These are phyloP conservation scores for Diabrotica balteata DNA, from an alignment of 2,888 invertebrate genomes.

Conservation along the genomic window DNA sequence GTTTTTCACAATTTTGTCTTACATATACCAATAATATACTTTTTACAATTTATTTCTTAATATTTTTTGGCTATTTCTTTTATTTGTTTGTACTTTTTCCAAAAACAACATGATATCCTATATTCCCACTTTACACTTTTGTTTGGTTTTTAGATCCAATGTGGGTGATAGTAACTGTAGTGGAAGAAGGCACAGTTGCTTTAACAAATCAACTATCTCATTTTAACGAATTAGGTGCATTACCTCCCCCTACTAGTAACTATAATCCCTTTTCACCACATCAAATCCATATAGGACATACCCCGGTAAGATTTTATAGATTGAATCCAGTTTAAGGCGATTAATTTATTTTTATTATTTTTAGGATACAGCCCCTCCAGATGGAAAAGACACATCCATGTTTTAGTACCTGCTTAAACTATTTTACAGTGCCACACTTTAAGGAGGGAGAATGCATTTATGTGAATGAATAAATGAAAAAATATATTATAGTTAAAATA, in stretches of 20 bases:
- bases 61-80: too few species aligned
- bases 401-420: constrained; percentile 42
- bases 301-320: constrained; percentile 40
- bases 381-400: constrained; percentile 40
- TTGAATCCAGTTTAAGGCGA: neutral
- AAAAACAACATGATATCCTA: too few species aligned
- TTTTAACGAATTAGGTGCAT: constrained; percentile 63
- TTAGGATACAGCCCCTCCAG: constrained; percentile 44
- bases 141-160: constrained; percentile 69
- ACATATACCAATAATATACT: neutral
- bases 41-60: too few species aligned
- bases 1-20: too few species aligned
- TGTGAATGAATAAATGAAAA: constrained; percentile 13
- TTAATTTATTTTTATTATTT: constrained; percentile 17
- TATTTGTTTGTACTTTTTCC: too few species aligned
- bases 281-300: constrained; percentile 44
- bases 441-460: constrained; percentile 23
- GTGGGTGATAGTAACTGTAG: constrained; percentile 83
- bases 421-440: constrained; percentile 38
- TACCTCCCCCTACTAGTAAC: constrained; percentile 46
- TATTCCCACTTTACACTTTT: too few species aligned
- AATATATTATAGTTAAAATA: constrained; percentile 1
- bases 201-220: constrained; percentile 80
- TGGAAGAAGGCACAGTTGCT: constrained; percentile 80
- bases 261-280: constrained; percentile 51